Conservation (phyloP, 2,797 vertebrate species). For the Lateolabrax maculatus region DNA sequence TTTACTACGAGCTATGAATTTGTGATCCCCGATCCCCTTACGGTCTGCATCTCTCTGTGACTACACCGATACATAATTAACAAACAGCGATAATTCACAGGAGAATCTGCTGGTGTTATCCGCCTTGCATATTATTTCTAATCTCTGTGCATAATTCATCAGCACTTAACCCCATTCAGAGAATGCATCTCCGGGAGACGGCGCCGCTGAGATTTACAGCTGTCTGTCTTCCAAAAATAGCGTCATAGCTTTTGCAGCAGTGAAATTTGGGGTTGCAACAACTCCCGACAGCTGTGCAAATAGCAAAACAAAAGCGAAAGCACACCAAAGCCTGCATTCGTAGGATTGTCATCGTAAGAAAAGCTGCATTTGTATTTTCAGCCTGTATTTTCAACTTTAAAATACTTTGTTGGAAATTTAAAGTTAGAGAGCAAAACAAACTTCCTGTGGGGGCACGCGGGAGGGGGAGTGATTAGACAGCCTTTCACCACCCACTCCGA, state of each 20-base stretch:
- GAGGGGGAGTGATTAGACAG: constrained; percentile 32
- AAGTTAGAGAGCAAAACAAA: constrained; percentile 34
- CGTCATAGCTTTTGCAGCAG: constrained; percentile 21
- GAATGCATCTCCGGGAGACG: constrained; percentile 23
- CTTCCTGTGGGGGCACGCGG: constrained; percentile 29
- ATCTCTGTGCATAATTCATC: constrained; percentile 62
- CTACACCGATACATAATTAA: constrained; percentile 21
- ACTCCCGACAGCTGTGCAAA: too few species aligned
- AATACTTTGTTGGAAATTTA: constrained; percentile 23
- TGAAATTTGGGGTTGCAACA: too few species aligned
- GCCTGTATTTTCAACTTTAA: constrained; percentile 19
- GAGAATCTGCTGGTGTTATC: constrained; percentile 39
- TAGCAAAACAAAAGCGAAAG: too few species aligned
- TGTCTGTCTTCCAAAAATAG: constrained; percentile 35
- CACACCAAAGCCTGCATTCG: constrained; percentile 19
- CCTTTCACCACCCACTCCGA: constrained; percentile 20
- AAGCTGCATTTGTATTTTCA: constrained; percentile 8
- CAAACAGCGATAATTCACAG: constrained; percentile 25
- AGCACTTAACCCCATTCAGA: constrained; percentile 52
- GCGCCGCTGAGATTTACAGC: constrained; percentile 37
- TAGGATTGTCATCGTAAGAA: neutral
- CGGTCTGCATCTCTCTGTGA: constrained; percentile 5
- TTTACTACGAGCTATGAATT: neutral
- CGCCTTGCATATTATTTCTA: constrained; percentile 48
- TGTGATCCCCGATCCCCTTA: constrained; percentile 9